A percentile compares a stretch with the other conserved stretches of the same genome.
phyloP scores from a whole-genome alignment of 2,113 vertebrate genomes.

The Piaya cayana region DNA sequence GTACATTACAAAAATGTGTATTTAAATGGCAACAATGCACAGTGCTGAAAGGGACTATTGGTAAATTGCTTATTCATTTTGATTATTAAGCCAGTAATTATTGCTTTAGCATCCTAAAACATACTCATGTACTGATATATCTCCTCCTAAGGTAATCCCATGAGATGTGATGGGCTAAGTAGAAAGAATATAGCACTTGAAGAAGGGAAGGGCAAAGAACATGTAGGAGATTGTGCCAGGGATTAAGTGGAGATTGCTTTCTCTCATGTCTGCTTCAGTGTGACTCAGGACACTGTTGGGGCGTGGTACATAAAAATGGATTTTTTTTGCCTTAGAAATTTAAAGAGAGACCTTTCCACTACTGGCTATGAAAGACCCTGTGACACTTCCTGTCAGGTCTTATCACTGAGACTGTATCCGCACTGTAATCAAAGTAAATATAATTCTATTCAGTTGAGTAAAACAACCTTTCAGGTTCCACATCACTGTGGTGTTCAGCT shows the following conservation, averaged over 20 bases:
- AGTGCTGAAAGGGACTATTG: constrained; percentile 22
- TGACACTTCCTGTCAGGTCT: background rate
- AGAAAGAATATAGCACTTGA: background rate
- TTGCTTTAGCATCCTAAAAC: constrained; percentile 52
- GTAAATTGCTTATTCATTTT: constrained; percentile 43
- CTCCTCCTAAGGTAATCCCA: constrained; percentile 24
- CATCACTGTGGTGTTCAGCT: background rate
- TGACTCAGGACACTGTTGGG: background rate
- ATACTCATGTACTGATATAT: background rate
- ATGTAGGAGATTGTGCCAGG: background rate
- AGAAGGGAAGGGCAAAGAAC: background rate
- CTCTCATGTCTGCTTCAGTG: background rate
- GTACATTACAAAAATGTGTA: constrained; percentile 18
- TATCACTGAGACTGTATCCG: background rate
- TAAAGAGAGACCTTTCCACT: background rate
- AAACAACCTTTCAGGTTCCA: background rate
- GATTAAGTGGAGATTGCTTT: background rate
- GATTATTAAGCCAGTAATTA: constrained; percentile 60
- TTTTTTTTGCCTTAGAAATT: background rate
- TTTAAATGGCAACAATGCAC: constrained; percentile 16
- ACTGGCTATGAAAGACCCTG: background rate
- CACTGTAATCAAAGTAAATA: background rate
- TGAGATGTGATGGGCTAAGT: background rate
- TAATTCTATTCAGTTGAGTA: background rate
- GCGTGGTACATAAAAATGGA: background rate